Evolutionary conservation across 2,797 vertebrate genomes (phyloP), one percentile per base, ranked within the genome.

Genomic region (Pangasius macronema): DNA sequence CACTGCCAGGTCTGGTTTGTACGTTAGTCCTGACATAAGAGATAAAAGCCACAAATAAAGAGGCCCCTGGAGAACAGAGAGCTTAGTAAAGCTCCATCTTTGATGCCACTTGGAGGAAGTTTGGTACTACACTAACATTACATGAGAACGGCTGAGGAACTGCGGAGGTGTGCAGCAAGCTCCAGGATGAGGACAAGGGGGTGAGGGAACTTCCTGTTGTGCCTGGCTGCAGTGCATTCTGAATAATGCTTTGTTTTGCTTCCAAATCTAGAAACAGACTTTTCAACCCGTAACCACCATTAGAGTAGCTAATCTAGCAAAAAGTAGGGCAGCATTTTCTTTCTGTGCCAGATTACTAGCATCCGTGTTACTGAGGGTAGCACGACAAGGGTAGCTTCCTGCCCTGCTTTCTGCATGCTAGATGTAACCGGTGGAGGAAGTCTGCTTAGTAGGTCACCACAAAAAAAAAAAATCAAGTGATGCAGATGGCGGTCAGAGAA

Each of bases 391-490:
- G 36, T 14, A 18, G 57, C 72, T 90, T 90, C 89, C 89, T 89
- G 86, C 79, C 36, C 53, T 14, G 20, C 53, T 76, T 49, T 33
- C 63, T 81, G 76, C 55, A 36, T 14, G 22, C 87, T 63, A 70
- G 42, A 84, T 42, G 9, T 53, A 72, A 84, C 70, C 57, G 46
- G 67, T 68, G 67, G 84, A 79, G 72, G 65, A 86, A 85, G 84
- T 82, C 39, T 82, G 49, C 33, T 88, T 83, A 67, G 83, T 81
- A 79, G 61, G 72, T 70, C 53, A 83, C 72, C 70, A 36, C 27
- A 72, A 86, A 87, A 87, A 86, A 83, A 83, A 59, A n/a, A n/a
- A n/a, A 75, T 88, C 59, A 83, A 39, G n/a, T 84, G 63, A 84
- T 51, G 68, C 72, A 57, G 36, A 77, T 30, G 68, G 20, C 36